Conservation (phyloP, 1,140 invertebrate species). For the Caenorhabditis latens region DNA sequence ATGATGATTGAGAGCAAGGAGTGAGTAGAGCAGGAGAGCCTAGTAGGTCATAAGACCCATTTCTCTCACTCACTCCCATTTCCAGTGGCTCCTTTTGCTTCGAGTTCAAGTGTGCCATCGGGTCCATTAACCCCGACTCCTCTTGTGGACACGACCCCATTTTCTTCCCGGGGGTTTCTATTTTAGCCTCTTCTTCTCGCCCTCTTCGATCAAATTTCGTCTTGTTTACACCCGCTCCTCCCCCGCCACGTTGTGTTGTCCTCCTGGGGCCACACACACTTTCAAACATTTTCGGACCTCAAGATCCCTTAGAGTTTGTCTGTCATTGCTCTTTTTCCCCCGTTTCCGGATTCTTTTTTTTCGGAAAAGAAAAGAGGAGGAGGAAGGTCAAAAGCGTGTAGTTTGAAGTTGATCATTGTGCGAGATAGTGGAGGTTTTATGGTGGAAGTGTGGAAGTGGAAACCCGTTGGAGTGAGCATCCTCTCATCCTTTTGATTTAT, state of each 20-base stretch:
- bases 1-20: slow-evolving; percentile 37
- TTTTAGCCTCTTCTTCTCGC: slow-evolving; percentile 9
- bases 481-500: neutral
- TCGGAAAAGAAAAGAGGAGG: neutral
- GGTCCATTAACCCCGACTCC: slow-evolving; percentile 32
- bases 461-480: too few relatives aligned
- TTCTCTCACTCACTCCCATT: neutral
- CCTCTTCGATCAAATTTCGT: slow-evolving; percentile 43
- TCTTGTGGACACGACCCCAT: slow-evolving; percentile 18
- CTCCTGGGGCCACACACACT: slow-evolving; percentile 44
- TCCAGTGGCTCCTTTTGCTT: neutral
- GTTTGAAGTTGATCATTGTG: slow-evolving; percentile 28
- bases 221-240: slow-evolving; percentile 46
- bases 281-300: slow-evolving; percentile 31
- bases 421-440: neutral
- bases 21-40: neutral
- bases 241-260: slow-evolving; percentile 28
- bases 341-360: neutral
- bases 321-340: neutral
- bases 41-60: slow-evolving; percentile 34
- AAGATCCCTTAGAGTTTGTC: neutral
- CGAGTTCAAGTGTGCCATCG: slow-evolving; percentile 30
- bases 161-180: neutral
- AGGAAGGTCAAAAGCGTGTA: neutral
- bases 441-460: neutral